Evolutionary conservation across 2,888 invertebrate genomes (phyloP).

Genomic region (Calephelis perditalis): DNA sequence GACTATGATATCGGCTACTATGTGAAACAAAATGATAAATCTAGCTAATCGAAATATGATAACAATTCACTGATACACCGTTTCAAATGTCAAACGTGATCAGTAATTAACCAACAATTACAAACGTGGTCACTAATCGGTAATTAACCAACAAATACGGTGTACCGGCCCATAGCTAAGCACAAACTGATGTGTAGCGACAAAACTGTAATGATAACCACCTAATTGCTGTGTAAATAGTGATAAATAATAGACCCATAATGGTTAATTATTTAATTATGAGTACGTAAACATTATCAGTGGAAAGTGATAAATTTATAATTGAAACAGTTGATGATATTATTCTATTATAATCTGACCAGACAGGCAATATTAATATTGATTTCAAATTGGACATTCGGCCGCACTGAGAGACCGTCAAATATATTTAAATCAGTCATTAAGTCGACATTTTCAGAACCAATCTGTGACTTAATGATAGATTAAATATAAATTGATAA

Average conservation of each 20-base stretch:
- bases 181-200: conserved; percentile 8
- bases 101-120: no score
- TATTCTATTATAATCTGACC: no score
- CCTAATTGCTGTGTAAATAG: conserved; percentile 10
- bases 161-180: conserved; percentile 18
- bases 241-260: conserved; percentile 10
- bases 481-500: no score
- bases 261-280: conserved; percentile 1
- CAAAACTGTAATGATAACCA: conserved; percentile 2
- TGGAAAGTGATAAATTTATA: no score
- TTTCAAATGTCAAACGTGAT: not conserved
- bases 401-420: no score
- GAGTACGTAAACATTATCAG: not conserved
- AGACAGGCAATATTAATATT: no score
- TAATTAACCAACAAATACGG: conserved; percentile 6
- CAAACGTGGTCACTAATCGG: no score
- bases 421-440: no score
- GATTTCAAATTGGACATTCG: no score
- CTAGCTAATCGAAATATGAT: conserved; percentile 48
- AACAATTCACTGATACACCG: conserved; percentile 18
- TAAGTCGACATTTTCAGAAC: no score
- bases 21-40: conserved; percentile 46
- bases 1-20: conserved; percentile 40
- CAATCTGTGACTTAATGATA: no score
- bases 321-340: no score